Evolutionary conservation across 2,888 invertebrate genomes (phyloP).

Genomic region (Poecilus cupreus): DNA sequence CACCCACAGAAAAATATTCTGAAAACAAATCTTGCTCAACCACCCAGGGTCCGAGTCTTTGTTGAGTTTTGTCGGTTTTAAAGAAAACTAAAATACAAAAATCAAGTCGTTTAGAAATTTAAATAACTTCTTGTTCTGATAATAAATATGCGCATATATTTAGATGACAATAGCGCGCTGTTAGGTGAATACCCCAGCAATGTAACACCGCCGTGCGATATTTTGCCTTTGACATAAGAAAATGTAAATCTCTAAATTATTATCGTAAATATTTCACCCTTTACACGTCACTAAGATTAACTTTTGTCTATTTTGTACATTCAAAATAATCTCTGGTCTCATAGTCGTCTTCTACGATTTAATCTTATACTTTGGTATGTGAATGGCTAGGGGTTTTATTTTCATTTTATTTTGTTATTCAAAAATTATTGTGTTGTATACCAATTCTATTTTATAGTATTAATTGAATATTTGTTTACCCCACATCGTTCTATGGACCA

Average conservation of each 20-base stretch:
- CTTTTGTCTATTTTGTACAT: conserved; percentile 10
- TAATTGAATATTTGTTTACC: too few species aligned
- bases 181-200: neutral
- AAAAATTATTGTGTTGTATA: neutral
- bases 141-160: conserved; percentile 56
- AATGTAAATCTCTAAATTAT: conserved; percentile 42
- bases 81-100: conserved; percentile 33
- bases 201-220: conserved; percentile 13
- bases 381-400: neutral
- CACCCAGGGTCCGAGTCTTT: conserved; percentile 5
- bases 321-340: neutral
- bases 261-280: conserved; percentile 22
- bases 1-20: neutral
- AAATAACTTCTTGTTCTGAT: conserved; percentile 42
- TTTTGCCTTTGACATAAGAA: conserved; percentile 25
- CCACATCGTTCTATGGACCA: too few species aligned
- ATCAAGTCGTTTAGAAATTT: conserved; percentile 47
- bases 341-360: neutral
- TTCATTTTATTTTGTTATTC: neutral
- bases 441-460: too few species aligned
- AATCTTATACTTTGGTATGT: neutral
- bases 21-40: conserved; percentile 1
- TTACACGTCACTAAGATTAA: conserved; percentile 9
- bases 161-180: conserved; percentile 36
- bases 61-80: conserved; percentile 12